phyloP scores from a whole-genome alignment of 2,888 invertebrate genomes.

The Hartigia nigra region DNA sequence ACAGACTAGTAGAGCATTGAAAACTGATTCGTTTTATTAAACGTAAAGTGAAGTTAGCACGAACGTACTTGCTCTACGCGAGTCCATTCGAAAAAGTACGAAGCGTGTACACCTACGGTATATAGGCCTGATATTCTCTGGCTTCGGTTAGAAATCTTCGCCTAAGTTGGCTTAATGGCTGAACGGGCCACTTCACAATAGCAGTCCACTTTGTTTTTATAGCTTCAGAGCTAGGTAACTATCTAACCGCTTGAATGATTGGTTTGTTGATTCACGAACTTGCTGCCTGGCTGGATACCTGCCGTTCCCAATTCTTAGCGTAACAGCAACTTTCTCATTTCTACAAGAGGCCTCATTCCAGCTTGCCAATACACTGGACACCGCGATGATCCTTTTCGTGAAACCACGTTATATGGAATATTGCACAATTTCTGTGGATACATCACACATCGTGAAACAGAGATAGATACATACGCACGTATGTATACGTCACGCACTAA shows the following conservation, averaged over 20 bases:
- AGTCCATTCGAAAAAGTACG: not conserved
- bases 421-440: not conserved
- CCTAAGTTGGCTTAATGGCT: not conserved
- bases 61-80: not conserved
- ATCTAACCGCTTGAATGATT: not conserved
- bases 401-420: not conserved
- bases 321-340: slow-evolving; percentile 53
- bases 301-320: not conserved
- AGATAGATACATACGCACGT: not conserved
- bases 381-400: not conserved
- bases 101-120: not conserved
- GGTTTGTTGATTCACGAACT: not conserved
- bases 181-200: not conserved
- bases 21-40: not conserved
- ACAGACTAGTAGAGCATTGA: not conserved
- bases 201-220: not conserved
- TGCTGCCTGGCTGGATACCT: slow-evolving; percentile 1
- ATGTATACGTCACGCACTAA: not conserved
- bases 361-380: slow-evolving; percentile 7
- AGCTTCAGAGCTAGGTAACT: not conserved
- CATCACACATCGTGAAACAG: not conserved
- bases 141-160: not conserved
- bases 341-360: slow-evolving; percentile 34
- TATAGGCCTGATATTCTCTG: not conserved
- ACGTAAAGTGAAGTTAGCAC: not conserved